Conservation (phyloP, 2,113 vertebrate genomes). For the Brachionichthys hirsutus region DNA sequence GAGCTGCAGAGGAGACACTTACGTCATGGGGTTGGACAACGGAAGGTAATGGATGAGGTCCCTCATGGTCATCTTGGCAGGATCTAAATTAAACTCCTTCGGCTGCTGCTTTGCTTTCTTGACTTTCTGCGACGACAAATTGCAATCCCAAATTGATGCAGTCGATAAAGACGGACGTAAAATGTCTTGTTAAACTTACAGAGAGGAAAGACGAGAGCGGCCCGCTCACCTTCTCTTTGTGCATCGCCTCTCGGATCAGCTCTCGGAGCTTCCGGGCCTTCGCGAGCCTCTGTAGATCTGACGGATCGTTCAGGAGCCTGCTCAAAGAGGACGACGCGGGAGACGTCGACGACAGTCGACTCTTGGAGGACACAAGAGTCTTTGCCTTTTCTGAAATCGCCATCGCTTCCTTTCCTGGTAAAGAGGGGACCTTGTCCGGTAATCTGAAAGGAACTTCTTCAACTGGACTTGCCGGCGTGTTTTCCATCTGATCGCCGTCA, state of each 20-base stretch:
- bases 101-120: constrained; percentile 60
- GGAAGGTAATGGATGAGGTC: constrained; percentile 96
- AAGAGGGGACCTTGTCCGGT: constrained; percentile 42
- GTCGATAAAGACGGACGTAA: too few relatives aligned
- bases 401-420: constrained; percentile 54
- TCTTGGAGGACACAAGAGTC: constrained; percentile 54
- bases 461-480: constrained; percentile 4
- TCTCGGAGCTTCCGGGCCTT: constrained; percentile 90
- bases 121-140: constrained; percentile 75
- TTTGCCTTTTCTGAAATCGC: constrained; percentile 67
- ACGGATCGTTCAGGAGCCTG: constrained; percentile 80
- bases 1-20: constrained; percentile 59
- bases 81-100: constrained; percentile 82
- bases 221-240: constrained; percentile 84
- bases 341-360: constrained; percentile 25
- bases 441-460: constrained; percentile 42
- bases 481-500: constrained; percentile 17
- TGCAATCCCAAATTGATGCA: neutral
- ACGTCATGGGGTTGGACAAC: constrained; percentile 92
- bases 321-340: constrained; percentile 44
- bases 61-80: constrained; percentile 97
- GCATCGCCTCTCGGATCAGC: constrained; percentile 86
- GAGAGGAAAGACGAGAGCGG: too few relatives aligned
- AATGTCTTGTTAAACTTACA: too few relatives aligned
- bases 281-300: constrained; percentile 84